Conservation (phyloP, 2,113 vertebrate genomes). For the Crotalus tigris region DNA sequence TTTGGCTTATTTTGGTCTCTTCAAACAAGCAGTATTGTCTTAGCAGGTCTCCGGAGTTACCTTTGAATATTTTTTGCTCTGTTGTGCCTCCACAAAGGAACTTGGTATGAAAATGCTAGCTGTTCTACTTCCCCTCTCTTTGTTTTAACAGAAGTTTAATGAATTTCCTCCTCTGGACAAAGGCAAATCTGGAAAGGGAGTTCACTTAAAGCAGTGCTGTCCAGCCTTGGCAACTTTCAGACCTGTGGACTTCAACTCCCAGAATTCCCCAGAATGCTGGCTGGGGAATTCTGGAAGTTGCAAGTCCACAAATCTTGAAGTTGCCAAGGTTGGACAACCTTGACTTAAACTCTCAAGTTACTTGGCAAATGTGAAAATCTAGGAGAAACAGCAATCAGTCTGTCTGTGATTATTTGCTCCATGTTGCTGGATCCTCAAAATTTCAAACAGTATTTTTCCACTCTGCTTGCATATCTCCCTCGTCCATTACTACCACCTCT, state of each 20-base stretch:
- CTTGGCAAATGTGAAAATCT: not conserved
- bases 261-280: not conserved
- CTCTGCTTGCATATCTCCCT: not conserved
- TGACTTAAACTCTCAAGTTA: not conserved
- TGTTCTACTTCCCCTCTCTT: slow-evolving; percentile 4
- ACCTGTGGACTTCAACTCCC: not conserved
- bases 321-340: not conserved
- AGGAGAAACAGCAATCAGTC: not conserved
- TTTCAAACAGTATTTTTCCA: not conserved
- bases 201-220: not conserved
- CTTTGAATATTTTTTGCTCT: not conserved
- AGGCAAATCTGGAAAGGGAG: not conserved
- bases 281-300: not conserved
- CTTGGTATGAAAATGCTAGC: not conserved
- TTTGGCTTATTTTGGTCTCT: not conserved
- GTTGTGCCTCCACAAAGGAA: slow-evolving; percentile 15
- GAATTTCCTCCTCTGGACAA: not conserved
- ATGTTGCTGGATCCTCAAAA: too few relatives aligned
- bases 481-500: not conserved
- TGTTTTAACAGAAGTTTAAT: not conserved
- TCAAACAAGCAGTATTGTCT: not conserved
- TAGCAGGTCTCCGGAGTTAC: not conserved
- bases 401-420: not conserved
- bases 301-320: not conserved
- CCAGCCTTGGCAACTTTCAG: not conserved